A percentile compares a stretch with the other conserved stretches of the same genome.
phyloP scores from a whole-genome alignment of 2,888 invertebrate genomes.

The Hydraecia micacea region DNA sequence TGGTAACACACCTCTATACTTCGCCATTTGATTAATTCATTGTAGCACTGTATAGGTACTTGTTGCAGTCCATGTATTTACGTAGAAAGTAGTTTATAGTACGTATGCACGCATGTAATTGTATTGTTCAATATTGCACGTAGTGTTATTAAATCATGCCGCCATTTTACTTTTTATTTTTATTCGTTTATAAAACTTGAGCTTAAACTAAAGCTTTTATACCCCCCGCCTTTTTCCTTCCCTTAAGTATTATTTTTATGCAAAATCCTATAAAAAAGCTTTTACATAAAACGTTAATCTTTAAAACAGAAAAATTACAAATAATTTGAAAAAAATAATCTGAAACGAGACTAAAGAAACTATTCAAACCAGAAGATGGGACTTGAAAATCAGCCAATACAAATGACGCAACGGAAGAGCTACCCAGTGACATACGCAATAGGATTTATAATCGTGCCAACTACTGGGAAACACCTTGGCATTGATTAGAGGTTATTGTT shows the following conservation, averaged over 20 bases:
- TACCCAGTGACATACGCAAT: conserved; percentile 15
- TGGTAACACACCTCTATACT: background rate
- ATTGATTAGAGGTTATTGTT: conserved; percentile 19
- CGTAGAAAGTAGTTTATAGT: conserved; percentile 30
- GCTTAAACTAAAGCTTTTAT: background rate
- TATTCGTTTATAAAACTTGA: conserved; percentile 2
- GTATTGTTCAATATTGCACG: conserved; percentile 48
- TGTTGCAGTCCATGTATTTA: conserved; percentile 22
- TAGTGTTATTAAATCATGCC: conserved; percentile 49
- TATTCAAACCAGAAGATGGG: conserved; percentile 1
- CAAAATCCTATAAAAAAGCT: background rate
- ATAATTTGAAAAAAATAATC: background rate
- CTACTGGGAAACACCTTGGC: conserved; percentile 35
- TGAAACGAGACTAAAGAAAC: conserved; percentile 3
- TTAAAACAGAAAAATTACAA: background rate
- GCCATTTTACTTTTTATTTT: conserved; percentile 11
- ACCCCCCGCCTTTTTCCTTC: background rate
- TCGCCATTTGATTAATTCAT: background rate
- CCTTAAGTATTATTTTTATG: background rate
- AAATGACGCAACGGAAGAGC: conserved; percentile 25
- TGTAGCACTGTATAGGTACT: background rate
- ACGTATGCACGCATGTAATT: conserved; percentile 43
- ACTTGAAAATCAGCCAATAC: conserved; percentile 36
- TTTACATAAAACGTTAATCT: background rate
- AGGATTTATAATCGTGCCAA: conserved; percentile 38